These are phyloP conservation scores for Ceratina australensis DNA, from an alignment of 1,140 invertebrate species.

Conservation along the genomic window DNA sequence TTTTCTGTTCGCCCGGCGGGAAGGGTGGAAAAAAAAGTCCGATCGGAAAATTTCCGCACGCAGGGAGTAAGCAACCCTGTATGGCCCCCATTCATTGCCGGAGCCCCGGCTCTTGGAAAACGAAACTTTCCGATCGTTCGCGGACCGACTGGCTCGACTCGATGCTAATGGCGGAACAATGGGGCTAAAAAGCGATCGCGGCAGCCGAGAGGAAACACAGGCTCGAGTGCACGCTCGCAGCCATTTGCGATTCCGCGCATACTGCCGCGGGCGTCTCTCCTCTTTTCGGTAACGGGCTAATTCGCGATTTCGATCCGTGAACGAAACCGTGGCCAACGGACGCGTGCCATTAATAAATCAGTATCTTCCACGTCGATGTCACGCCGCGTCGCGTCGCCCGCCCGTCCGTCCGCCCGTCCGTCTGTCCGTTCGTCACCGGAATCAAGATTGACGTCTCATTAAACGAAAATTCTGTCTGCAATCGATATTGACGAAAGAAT, in stretches of 20 bases:
- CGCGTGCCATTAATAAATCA: slow-evolving; percentile 5
- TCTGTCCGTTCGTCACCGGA: background rate
- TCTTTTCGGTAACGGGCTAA: background rate
- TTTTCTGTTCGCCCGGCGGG: slow-evolving; percentile 18
- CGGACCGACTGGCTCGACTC: slow-evolving; percentile 37
- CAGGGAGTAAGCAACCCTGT: background rate
- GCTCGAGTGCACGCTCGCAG: background rate
- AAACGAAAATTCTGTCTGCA: background rate
- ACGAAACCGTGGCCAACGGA: background rate
- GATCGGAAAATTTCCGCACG: slow-evolving; percentile 25
- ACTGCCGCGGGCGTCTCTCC: background rate
- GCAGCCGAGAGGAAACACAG: slow-evolving; percentile 43
- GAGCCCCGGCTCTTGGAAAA: slow-evolving; percentile 56
- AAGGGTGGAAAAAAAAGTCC: background rate
- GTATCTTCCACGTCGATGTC: background rate
- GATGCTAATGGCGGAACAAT: slow-evolving; percentile 63
- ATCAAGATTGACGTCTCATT: background rate
- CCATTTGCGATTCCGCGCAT: slow-evolving; percentile 6
- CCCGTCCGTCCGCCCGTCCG: too few relatives aligned
- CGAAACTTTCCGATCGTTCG: slow-evolving; percentile 50
- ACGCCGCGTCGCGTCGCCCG: background rate
- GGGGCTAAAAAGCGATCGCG: slow-evolving; percentile 52
- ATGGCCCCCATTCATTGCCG: slow-evolving; percentile 40
- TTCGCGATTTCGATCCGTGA: background rate
- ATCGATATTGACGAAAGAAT: background rate